phyloP scores from a whole-genome alignment of 1,140 invertebrate genomes.

The Meloidogyne floridensis region DNA sequence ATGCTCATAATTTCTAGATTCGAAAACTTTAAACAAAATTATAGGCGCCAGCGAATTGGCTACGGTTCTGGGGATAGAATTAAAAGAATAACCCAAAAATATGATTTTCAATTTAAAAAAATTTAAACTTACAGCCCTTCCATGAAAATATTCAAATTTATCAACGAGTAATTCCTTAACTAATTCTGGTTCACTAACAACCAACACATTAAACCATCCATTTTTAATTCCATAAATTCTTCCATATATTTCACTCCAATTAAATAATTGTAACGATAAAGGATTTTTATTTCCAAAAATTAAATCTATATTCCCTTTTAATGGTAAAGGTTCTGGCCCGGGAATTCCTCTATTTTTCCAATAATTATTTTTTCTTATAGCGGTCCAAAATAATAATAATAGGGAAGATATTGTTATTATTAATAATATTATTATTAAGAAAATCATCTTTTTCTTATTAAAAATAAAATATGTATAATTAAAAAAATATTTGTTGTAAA shows the following conservation, averaged over 20 bases:
- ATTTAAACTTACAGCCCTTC: constrained; percentile 18
- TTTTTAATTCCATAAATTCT: constrained; percentile 43
- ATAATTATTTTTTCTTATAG: constrained; percentile 3
- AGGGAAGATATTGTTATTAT: no score
- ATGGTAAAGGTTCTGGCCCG: constrained; percentile 18
- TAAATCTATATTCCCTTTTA: constrained; percentile 30
- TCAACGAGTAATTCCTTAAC: constrained; percentile 30
- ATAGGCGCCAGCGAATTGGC: constrained; percentile 25
- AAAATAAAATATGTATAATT: no score
- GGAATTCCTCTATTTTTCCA: constrained; percentile 39
- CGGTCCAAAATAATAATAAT: no score
- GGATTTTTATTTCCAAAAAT: constrained; percentile 9
- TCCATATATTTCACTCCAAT: constrained; percentile 45
- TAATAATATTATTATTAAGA: no score
- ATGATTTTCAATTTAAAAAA: constrained; percentile 5
- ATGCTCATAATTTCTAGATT: background rate
- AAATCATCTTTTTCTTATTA: no score
- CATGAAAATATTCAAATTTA: constrained; percentile 35
- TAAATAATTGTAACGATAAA: constrained; percentile 10
- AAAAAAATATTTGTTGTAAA: no score
- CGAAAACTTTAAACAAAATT: constrained; percentile 15
- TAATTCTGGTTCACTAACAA: constrained; percentile 29
- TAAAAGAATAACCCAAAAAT: background rate
- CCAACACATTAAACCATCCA: constrained; percentile 26
- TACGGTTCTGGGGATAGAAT: constrained; percentile 12